A percentile compares a stretch with the other conserved stretches of the same genome.
phyloP scores from a whole-genome alignment of 1,140 invertebrate species.

The Grapholita molesta region DNA sequence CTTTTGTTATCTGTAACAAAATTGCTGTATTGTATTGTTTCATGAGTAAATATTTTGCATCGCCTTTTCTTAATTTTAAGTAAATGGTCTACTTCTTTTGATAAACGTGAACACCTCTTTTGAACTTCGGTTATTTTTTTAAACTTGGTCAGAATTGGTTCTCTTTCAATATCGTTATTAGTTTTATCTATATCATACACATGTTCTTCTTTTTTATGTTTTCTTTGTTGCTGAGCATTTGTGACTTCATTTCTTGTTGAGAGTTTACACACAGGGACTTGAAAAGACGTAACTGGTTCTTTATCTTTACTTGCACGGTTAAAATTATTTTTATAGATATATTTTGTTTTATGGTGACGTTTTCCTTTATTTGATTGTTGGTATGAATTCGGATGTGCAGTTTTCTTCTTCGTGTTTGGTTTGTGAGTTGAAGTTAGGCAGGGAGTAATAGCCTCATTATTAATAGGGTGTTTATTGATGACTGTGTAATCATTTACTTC shows the following conservation, averaged over 20 bases:
- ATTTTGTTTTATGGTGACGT: neutral
- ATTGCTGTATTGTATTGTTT: conserved; percentile 23
- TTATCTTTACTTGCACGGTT: neutral
- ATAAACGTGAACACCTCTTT: conserved; percentile 20
- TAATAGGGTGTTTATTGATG: neutral
- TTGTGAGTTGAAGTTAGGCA: neutral
- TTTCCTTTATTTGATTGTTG: neutral
- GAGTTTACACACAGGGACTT: neutral
- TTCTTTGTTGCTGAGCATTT: neutral
- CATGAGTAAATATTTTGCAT: conserved; percentile 15
- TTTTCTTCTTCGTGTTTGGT: neutral
- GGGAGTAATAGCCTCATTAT: neutral
- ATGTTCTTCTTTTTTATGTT: neutral
- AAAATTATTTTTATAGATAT: neutral
- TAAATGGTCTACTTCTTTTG: conserved; percentile 13
- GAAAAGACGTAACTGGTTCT: neutral
- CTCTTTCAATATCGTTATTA: conserved; percentile 18
- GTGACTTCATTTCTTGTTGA: neutral
- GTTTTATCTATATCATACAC: neutral
- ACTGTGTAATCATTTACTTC: neutral
- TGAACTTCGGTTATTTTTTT: conserved; percentile 9
- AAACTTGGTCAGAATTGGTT: conserved; percentile 18
- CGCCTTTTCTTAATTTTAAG: conserved; percentile 15
- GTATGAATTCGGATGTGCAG: neutral
- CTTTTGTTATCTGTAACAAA: conserved; percentile 19